Base-by-base conservation (phyloP, 2,888 invertebrate species). In the Anorthoa munda region DNA sequence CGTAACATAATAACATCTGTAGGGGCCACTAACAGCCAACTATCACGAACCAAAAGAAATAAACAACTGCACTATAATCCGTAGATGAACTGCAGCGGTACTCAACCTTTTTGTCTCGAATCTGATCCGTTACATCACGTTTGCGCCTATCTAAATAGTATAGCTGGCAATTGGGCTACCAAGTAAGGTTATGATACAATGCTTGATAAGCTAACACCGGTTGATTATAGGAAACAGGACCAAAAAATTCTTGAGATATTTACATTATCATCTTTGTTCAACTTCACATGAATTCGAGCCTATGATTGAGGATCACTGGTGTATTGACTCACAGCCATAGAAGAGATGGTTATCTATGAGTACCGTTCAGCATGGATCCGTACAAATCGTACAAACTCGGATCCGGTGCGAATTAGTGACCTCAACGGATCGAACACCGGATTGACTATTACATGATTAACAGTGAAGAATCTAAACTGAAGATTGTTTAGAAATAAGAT, bases 351-450 rank as follows among this genome's bases (percentile, higher is more conserved):
- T 69, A 86, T 82, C 82, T 48, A 2, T 59, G 39, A 48, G 56
- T 82, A 81, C 82, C 77, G 79, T 84, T 84, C 46, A 21, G 60
- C 39, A 60, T 58, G 39, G 23, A 23, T 66, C 68, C 48, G 66
- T 66, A 71, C 55, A 67, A 81, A 75, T 81, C 64, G 56, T 69
- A 77, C 15, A 48, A 79, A 70, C 51, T 79, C 11, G 53, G 60
- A 31, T 56, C 56, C 71, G 58, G n/a, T 66, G 56, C 84, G 59
- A 84, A 78, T 83, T 70, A 73, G 58, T 78, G 75, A 84, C 78
- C 82, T 72, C 63, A 26, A 70, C 72, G 60, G 67, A 77, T 82
- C 48, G 56, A 65, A 59, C 53, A 55, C 4, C 26, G 50, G 17
- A 72, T n/a, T 72, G 65, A 76, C 56, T 66, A 66, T 65, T 65